Base-by-base conservation (phyloP, 1,140 invertebrate species). In the Parapsyche elsis region DNA sequence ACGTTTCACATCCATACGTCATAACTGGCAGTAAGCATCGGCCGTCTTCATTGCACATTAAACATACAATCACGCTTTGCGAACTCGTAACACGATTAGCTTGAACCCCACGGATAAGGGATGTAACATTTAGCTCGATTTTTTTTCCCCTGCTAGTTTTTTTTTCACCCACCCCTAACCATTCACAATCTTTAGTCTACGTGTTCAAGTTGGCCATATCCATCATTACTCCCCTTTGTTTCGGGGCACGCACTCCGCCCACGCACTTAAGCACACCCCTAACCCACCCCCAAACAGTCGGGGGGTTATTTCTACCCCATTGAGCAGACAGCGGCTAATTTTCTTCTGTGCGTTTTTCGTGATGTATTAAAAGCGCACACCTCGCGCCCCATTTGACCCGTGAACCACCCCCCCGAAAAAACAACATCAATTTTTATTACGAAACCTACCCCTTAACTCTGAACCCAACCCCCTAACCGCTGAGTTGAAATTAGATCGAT, bases 371-470 rank as follows among this genome's bases (percentile, higher is more conserved):
- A 74, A 49, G n/a, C 14, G 64, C 12, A 14, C 24, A 12, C 64
- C 24, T 67, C 64, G 24, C 64, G 24, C 24, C 24, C 64, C 64
- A 67, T 67, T 67, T 67, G 30, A 23, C 64, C 24, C 64, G 64
- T 67, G 64, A 14, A 21, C 64, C 71, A 45, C 57, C 57, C 14
- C 57, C 16, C 4, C 14, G 19, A 57, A 19, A 19, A 26, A 71
- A 71, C 70, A 71, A 74, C 71, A 74, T 74, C 38, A 74, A 74
- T 74, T 74, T 74, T 74, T 74, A 74, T 74, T 74, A 74, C 26
- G 26, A 26, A 38, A 38, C 30, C 70, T 26, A 2, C 70, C 14
- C 67, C 14, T 71, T 71, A 71, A 14, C 21, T 14, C 24, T 38
- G n/a, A n/a, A n/a, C n/a, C 30, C 30, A 38, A 38, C 30, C 30